Evolutionary conservation across 2,888 invertebrate species (phyloP), one percentile per base, ranked within the genome.

Genomic region (Metopia argyrocephala): DNA sequence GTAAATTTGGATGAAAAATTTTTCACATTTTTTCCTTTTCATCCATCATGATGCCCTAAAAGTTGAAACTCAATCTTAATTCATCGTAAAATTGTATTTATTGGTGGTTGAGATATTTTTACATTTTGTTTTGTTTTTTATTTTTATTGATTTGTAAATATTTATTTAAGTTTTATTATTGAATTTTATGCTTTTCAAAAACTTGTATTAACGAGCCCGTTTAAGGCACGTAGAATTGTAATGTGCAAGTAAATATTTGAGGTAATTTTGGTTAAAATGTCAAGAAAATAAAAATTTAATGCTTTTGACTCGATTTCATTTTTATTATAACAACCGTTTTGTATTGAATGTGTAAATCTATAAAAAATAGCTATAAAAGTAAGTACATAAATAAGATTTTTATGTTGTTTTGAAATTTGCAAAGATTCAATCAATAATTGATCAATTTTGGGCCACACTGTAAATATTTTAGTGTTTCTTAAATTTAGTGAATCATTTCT

Each of bases 101-200:
- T 21, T n/a, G 59, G 21, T 27, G 25, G 25, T 23, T 15, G 31
- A 25, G 27, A 15, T 59, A 12, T n/a, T n/a, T n/a, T n/a, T n/a
- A n/a, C n/a, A 5, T 12, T 3, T 12, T 50, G 59, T 5, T 46
- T n/a, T 12, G 68, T 57, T 76, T 76, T 70, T n/a, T 15, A 18
- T 64, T 59, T 78, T 82, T 84, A 83, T 83, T 81, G 84, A 79
- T 83, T 84, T 83, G 73, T 64, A 83, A 84, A 84, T 81, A 79
- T 83, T 82, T 84, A 74, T 75, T 66, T 74, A 75, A 61, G 56
- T 79, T 79, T 80, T 76, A 65, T 74, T 73, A 74, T 76, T 64
- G 18, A 27, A 74, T 54, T 68, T 64, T 59, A 56, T 15, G 9
- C 48, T 64, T 62, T 48, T 12, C 21, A 5, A n/a, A n/a, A n/a